These are phyloP conservation scores for Scaptomyza polygonia DNA, from an alignment of 2,888 invertebrate genomes.

Conservation along the genomic window DNA sequence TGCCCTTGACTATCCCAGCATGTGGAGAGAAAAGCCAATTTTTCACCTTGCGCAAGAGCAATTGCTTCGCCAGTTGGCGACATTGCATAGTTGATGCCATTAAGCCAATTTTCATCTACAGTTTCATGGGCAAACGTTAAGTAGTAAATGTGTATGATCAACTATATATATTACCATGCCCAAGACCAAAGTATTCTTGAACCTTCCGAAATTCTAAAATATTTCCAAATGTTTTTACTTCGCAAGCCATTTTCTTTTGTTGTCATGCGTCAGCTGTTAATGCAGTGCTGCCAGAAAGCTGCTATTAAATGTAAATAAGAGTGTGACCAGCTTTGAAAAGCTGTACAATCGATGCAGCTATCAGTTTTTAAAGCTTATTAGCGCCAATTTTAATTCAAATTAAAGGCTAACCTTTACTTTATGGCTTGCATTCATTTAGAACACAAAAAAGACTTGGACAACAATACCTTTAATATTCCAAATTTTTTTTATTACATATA, in stretches of 20 bases:
- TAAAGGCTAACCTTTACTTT: neutral
- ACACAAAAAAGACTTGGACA: neutral
- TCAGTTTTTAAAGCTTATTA: neutral
- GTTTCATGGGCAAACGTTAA: neutral
- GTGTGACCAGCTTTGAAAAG: constrained; percentile 18
- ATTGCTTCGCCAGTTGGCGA: constrained; percentile 90
- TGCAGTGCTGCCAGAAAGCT: constrained; percentile 30
- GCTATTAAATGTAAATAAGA: neutral
- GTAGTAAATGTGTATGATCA: neutral
- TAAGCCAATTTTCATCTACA: constrained; percentile 87
- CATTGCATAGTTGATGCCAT: constrained; percentile 88
- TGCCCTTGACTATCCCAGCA: constrained; percentile 85
- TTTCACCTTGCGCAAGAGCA: constrained; percentile 88
- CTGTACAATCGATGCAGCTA: neutral
- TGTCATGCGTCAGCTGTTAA: constrained; percentile 54
- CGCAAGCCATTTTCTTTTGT: constrained; percentile 85
- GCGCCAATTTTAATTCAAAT: neutral
- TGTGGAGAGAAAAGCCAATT: constrained; percentile 88
- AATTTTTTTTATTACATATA: constrained; percentile 9
- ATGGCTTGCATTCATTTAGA: neutral
- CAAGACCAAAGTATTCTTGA: constrained; percentile 86
- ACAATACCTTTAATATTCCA: constrained; percentile 43
- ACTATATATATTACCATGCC: constrained; percentile 82
- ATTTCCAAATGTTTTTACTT: constrained; percentile 87
- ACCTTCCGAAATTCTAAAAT: constrained; percentile 87